Evolutionary conservation across 2,113 vertebrate species (phyloP).

Genomic region (Isichthys henryi): DNA sequence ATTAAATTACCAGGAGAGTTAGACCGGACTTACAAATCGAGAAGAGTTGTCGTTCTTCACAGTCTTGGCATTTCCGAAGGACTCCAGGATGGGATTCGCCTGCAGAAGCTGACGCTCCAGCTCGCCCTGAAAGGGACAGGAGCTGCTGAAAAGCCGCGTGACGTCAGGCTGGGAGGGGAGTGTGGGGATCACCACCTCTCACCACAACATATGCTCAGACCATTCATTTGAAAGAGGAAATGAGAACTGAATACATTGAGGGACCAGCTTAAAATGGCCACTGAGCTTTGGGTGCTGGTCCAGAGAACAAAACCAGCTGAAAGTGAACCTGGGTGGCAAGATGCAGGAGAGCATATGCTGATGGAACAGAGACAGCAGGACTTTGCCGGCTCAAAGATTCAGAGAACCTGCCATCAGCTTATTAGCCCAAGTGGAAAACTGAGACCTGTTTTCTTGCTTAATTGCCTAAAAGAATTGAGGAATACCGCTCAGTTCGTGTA

Average conservation of each 20-base stretch:
- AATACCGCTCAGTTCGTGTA: neutral
- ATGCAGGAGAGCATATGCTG: neutral
- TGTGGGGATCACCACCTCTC: neutral
- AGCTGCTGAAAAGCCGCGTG: neutral
- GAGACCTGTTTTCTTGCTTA: neutral
- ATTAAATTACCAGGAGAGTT: neutral
- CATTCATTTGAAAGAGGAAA: neutral
- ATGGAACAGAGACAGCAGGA: neutral
- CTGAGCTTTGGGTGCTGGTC: neutral
- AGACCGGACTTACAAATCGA: constrained; percentile 82
- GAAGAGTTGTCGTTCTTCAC: constrained; percentile 99
- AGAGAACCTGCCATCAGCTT: neutral
- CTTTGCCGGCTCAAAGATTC: neutral
- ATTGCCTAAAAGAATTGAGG: neutral
- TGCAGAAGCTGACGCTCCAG: constrained; percentile 93
- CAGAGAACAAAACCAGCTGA: neutral
- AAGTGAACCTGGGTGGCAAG: neutral
- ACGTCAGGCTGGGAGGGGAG: neutral
- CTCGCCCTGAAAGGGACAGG: constrained; percentile 73
- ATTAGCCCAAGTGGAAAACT: neutral
- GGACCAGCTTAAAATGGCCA: neutral
- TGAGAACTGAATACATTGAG: neutral
- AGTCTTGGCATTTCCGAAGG: constrained; percentile 96
- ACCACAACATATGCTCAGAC: neutral
- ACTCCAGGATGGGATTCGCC: constrained; percentile 95